Conservation (phyloP, 2,113 vertebrate genomes). For the Paradoxurus hermaphroditus region DNA sequence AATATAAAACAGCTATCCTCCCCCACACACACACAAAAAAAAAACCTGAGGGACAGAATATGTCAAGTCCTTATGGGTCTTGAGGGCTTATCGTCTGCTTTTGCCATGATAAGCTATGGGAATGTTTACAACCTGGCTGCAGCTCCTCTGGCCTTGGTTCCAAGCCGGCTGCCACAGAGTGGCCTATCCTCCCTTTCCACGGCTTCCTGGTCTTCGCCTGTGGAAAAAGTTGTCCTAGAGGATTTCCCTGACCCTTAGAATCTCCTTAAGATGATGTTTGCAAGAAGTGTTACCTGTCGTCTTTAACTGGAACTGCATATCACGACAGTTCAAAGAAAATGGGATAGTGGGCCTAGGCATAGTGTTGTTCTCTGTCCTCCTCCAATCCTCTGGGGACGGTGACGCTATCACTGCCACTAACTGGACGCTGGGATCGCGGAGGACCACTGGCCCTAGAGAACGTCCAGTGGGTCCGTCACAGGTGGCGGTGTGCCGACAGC, state of each 20-base stretch:
- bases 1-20: neutral
- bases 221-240: neutral
- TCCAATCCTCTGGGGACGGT: fast-evolving
- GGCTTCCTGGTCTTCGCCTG: neutral
- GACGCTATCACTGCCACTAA: neutral
- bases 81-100: neutral
- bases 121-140: constrained; percentile 53
- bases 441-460: neutral
- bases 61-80: neutral
- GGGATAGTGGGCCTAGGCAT: neutral
- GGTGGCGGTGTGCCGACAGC: no score
- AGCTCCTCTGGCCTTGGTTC: neutral
- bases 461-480: neutral
- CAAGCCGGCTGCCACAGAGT: constrained; percentile 12
- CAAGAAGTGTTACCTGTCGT: neutral
- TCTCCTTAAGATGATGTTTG: neutral
- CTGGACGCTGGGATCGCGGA: fast-evolving
- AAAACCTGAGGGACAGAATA: neutral
- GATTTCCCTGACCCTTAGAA: neutral
- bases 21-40: no score
- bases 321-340: neutral
- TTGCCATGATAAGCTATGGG: neutral
- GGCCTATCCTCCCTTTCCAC: constrained; percentile 11
- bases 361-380: no score
- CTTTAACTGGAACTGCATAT: neutral